Evolutionary conservation across 2,797 vertebrate genomes (phyloP), one percentile per base, ranked within the genome.

Genomic region (Denticeps clupeoides): DNA sequence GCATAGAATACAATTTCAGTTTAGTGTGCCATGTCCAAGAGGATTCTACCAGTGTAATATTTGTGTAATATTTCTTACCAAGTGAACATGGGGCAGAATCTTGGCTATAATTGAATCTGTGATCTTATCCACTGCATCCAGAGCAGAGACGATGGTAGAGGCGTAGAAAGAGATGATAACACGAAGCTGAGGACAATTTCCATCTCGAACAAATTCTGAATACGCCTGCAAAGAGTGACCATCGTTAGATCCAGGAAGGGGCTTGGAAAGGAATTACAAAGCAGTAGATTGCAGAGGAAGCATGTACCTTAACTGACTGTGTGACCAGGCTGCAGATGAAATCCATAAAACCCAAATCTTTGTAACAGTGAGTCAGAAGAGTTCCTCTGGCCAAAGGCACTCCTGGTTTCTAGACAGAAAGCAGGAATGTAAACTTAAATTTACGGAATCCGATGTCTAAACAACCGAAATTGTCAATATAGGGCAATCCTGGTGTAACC

Each of bases 331-430:
- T 80, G 75, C 93, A 99, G 73, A 97, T 83, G 59, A 97, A 97
- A 77, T 97, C 90, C 90, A 97, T 87, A 73, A 97, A 99, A 61
- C 85, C 69, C 70, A 95, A 77, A 67, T 99, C 90, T 63, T 87
- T 85, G 80, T 86, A 87, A 67, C 93, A 97, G 79, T 91, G 95
- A 18, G 87, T 88, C 70, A 97, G 76, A 48, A 99, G 76, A 16
- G 91, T 76, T 27, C 84, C 84, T 66, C 80, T 84, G 54, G 93
- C 86, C 57, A 99, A 55, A 1, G 92, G 91, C 7, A 95, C 87
- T 5, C 93, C 92, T 0, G 87, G 83, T 83, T 87, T 90, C 95
- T 99, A 58, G 29, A 21, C 5, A 48, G 3, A 47, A 2, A 45
- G n/a, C 3, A 27, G 13, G 52, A 16, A 45, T 33, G 51, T 7